Percentiles rank a stretch among this genome's conserved stretches.
These are phyloP conservation scores for Agrotis exclamationis DNA, from an alignment of 2,888 invertebrate species.

Conservation along the genomic window DNA sequence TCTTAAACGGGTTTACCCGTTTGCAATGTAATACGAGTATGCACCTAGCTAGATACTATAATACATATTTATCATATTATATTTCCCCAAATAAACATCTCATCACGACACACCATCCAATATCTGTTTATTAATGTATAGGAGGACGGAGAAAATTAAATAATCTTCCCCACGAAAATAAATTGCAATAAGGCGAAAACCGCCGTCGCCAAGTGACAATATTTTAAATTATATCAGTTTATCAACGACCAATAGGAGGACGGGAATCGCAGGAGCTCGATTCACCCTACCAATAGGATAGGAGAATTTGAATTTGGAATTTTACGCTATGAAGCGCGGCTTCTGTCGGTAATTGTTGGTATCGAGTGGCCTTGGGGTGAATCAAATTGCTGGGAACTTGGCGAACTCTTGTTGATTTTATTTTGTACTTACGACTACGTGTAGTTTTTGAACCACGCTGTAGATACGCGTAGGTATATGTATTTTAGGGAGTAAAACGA, in stretches of 20 bases:
- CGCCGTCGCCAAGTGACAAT: slow-evolving; percentile 84
- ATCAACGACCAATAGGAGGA: slow-evolving; percentile 82
- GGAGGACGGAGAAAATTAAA: slow-evolving; percentile 83
- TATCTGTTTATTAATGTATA: slow-evolving; percentile 85
- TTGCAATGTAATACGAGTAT: neutral
- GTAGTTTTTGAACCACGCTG: slow-evolving; percentile 6
- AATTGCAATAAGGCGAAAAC: slow-evolving; percentile 87
- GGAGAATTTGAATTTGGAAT: slow-evolving; percentile 80
- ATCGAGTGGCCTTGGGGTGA: slow-evolving; percentile 73
- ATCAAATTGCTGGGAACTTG: slow-evolving; percentile 57
- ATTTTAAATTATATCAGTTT: slow-evolving; percentile 89
- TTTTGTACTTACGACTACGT: slow-evolving; percentile 29
- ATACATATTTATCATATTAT: neutral
- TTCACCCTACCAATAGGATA: slow-evolving; percentile 77
- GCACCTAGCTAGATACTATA: neutral
- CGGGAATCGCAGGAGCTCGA: slow-evolving; percentile 65
- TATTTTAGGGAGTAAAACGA: neutral
- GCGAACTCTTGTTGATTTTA: slow-evolving; percentile 36
- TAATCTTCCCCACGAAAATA: slow-evolving; percentile 86
- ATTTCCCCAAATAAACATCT: slow-evolving; percentile 41
- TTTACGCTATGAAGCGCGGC: slow-evolving; percentile 76
- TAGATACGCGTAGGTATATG: neutral
- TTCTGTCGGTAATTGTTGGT: slow-evolving; percentile 70
- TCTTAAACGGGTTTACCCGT: neutral
- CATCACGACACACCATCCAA: slow-evolving; percentile 69